These are phyloP conservation scores for Atta cephalotes DNA, from an alignment of 1,140 invertebrate genomes.

Conservation along the genomic window DNA sequence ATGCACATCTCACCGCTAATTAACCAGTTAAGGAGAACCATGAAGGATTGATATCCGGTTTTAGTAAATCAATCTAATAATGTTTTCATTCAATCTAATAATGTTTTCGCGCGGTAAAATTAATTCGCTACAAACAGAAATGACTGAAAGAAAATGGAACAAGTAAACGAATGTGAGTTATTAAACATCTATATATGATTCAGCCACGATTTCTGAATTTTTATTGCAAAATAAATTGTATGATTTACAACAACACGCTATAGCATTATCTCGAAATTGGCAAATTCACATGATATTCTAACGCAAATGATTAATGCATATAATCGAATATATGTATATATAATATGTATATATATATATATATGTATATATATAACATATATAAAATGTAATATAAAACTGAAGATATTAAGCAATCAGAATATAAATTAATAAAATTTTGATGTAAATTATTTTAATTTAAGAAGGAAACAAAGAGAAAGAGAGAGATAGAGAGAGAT, in stretches of 20 bases:
- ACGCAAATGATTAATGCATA: not conserved
- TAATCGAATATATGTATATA: not conserved
- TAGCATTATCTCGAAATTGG: not conserved
- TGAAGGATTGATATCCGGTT: constrained; percentile 40
- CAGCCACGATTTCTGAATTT: not conserved
- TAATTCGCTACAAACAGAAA: not conserved
- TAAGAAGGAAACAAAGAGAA: too few relatives aligned
- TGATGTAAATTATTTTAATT: constrained; percentile 4
- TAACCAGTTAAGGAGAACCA: not conserved
- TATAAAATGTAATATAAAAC: not conserved
- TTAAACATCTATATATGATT: constrained; percentile 13
- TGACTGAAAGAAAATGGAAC: not conserved
- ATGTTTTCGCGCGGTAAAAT: not conserved
- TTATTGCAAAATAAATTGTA: constrained; percentile 15
- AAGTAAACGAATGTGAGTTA: not conserved
- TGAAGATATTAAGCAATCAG: not conserved
- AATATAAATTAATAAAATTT: constrained; percentile 2
- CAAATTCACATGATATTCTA: not conserved
- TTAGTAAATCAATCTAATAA: constrained; percentile 22
- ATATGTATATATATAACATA: too few relatives aligned
- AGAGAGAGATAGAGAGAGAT: not conserved
- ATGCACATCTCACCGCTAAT: constrained; percentile 11
- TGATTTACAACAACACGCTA: constrained; percentile 11
- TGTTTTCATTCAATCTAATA: not conserved
- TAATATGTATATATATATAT: not conserved